Evolutionary conservation across 2,113 vertebrate genomes (phyloP).

Genomic region (Edolisoma coerulescens): DNA sequence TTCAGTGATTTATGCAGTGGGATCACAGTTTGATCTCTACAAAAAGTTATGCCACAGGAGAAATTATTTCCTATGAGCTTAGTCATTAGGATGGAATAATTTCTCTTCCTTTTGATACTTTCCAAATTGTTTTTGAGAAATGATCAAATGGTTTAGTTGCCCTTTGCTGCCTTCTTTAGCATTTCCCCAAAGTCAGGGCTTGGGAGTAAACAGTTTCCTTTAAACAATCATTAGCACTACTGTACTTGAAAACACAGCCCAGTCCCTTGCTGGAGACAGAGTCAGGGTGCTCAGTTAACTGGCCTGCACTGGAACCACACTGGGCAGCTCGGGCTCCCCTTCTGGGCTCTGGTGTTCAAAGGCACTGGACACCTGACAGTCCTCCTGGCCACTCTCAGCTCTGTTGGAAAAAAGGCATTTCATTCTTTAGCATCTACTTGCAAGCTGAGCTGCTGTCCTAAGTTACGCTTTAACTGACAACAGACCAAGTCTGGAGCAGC

Average conservation of each 20-base stretch:
- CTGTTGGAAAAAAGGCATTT: neutral
- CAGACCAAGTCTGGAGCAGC: neutral
- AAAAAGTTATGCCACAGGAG: neutral
- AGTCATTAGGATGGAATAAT: neutral
- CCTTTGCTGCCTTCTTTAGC: neutral
- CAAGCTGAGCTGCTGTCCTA: neutral
- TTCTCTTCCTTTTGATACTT: neutral
- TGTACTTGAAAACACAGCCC: neutral
- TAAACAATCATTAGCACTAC: neutral
- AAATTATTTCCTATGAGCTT: neutral
- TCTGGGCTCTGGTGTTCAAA: neutral
- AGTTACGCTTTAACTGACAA: neutral
- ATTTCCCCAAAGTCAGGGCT: neutral
- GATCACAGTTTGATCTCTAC: neutral
- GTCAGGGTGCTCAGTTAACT: neutral
- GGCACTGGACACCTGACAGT: neutral
- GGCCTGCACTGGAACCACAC: neutral
- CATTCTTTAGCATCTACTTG: neutral
- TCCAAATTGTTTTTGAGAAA: neutral
- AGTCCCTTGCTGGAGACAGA: neutral
- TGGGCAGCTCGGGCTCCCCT: neutral
- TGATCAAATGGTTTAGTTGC: neutral
- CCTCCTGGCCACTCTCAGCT: neutral
- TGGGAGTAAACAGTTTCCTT: neutral
- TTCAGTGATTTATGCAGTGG: neutral